Evolutionary conservation across 2,113 vertebrate genomes (phyloP).

Genomic region (Gnathonemus echidnorhynchus): DNA sequence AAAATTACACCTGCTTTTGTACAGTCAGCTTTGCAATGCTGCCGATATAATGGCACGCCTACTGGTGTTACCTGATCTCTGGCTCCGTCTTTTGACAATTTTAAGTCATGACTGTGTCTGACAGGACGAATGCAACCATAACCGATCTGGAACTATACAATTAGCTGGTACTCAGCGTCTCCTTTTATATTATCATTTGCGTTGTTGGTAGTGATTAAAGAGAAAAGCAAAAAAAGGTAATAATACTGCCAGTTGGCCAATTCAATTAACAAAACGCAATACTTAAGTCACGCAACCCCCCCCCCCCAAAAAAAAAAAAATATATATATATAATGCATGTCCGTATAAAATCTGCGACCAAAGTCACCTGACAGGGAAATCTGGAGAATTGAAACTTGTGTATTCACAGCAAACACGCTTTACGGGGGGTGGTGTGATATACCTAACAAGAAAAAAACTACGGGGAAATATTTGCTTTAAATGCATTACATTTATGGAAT

Average conservation of each 20-base stretch:
- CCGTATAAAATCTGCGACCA: neutral
- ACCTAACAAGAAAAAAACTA: neutral
- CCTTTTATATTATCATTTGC: neutral
- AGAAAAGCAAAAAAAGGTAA: neutral
- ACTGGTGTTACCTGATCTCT: neutral
- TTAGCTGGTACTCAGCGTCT: neutral
- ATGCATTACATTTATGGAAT: neutral
- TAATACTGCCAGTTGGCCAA: neutral
- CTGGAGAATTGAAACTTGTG: no score
- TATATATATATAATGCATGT: neutral
- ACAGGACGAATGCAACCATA: neutral
- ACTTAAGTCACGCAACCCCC: neutral
- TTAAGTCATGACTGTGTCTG: neutral
- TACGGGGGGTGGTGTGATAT: neutral
- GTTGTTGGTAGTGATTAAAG: neutral
- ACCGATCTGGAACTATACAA: neutral
- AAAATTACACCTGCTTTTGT: neutral
- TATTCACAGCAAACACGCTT: neutral
- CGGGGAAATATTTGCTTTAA: neutral
- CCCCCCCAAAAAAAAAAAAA: neutral
- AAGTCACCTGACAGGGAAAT: no score
- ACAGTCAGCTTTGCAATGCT: neutral
- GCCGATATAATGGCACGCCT: neutral
- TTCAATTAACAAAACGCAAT: neutral
- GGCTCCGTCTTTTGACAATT: conserved; percentile 2